Base-by-base conservation (phyloP, 2,888 invertebrate genomes). In the Cheilosia variabilis region DNA sequence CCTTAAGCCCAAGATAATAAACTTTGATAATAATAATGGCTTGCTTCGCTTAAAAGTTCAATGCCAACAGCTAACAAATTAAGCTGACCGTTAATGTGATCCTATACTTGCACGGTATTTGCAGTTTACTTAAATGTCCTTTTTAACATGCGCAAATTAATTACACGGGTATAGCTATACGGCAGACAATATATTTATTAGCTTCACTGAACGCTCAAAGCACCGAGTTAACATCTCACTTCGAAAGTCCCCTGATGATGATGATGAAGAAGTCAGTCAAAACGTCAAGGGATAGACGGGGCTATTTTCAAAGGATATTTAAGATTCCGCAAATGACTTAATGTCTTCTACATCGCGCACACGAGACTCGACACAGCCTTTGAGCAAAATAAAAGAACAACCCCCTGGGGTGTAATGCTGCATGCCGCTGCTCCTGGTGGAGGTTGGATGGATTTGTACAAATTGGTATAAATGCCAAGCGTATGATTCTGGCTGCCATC, bases 261-360 rank as follows among this genome's bases (percentile, higher is more conserved):
- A 79, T 69, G 79, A 79, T 83, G 73, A 81, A 83, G 78, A 83
- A 79, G 78, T 84, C 73, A 84, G 73, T 84, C 83, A 84, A 84
- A 75, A 73, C 78, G 83, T 79, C 83, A 79, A 58, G 63, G 19
- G 24, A 65, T 47, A 60, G 63, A 78, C 58, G 31, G 34, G 27
- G 57, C 45, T 53, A 19, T 72, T 62, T 63, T 53, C 45, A 57
- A 52, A 60, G 71, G 65, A 65, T 80, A 53, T 66, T 84, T 75
- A 71, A 80, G 65, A 76, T 80, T 80, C 75, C 43, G 53, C 72
- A 84, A 84, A 84, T 84, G 84, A 76, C 84, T 84, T 84, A 84
- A 84, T 84, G 84, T 41, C 43, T 65, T 43, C 41, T 37, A 58
- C 58, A 53, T 71, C 60, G 45, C 60, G 45, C 62, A 53, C 24